Evolutionary conservation across 1,140 invertebrate species (phyloP), one percentile per base, ranked within the genome.

Genomic region (Ylistrum balloti): DNA sequence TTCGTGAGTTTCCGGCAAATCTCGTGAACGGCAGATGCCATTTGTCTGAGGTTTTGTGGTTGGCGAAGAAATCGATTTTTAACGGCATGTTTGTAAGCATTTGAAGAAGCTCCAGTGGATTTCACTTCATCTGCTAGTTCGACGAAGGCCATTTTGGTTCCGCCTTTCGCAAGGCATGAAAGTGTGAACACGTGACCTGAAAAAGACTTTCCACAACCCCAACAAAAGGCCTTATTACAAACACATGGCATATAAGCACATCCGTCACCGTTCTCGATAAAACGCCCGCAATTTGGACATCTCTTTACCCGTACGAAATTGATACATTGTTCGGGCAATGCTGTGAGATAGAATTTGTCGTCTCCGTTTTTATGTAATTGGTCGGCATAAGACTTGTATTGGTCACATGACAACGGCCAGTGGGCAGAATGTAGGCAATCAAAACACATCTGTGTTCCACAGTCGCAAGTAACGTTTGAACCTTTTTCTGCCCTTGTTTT

Each of bases 321-420:
- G 3, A 13, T 85, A 28, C 20, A 20, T 74, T 9, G 10, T 13
- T 45, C 41, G 1, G 41, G 13, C 35, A 85, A 56, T 0, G 33
- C 41, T 33, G 86, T 48, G 5, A 33, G 33, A 17, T 88, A 87
- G 56, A 90, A 17, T 45, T 85, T 85, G 10, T 74, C 90, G 45
- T 91, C 90, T 15, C 91, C 92, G 41, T 86, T 89, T 20, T 48
- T 33, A 33, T 87, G 88, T 85, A 93, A 11, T 38, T 86, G 92
- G 11, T 85, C 88, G 48, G 35, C 88, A 41, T 93, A 95, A 0
- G 48, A 33, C 20, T 38, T 48, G 0, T 90, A 89, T 0, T 89
- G 87, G 15, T 93, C 91, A 91, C 94, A 95, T 34, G 90, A 74
- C 0, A 92, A 93, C 17, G 94, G 94, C 93, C 93, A 95, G 45